Percentiles rank a stretch among this genome's conserved stretches.
Evolutionary conservation across 2,113 vertebrate species (phyloP).

Genomic region (Theristicus caerulescens): DNA sequence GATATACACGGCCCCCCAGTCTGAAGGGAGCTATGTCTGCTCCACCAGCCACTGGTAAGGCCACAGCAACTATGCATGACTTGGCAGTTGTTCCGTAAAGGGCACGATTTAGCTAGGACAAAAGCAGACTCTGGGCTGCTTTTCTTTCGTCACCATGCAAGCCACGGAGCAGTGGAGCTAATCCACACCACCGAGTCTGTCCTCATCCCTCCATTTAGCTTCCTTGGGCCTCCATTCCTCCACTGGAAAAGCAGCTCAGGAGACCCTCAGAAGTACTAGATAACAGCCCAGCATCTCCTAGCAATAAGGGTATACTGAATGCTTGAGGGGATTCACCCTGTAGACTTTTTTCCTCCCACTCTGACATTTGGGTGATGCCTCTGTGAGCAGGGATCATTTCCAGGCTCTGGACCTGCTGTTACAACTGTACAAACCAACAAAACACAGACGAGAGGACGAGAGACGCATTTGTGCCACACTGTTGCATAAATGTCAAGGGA

Average conservation of each 20-base stretch:
- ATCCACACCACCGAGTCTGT: not conserved
- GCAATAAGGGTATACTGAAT: not conserved
- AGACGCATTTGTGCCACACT: not conserved
- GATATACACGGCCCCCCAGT: not conserved
- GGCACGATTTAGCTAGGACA: not conserved
- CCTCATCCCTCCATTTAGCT: not conserved
- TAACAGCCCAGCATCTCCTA: not conserved
- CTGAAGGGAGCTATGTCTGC: not conserved
- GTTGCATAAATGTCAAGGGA: not conserved
- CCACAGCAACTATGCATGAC: not conserved
- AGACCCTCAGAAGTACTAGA: not conserved
- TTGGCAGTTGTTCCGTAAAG: not conserved
- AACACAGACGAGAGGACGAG: not conserved
- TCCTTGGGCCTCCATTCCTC: not conserved
- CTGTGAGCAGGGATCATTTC: not conserved
- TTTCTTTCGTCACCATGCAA: not conserved
- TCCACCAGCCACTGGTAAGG: not conserved
- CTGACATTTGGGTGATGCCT: not conserved
- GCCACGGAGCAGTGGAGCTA: not conserved
- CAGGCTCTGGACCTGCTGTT: not conserved
- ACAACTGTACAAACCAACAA: not conserved
- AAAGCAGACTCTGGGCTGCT: not conserved
- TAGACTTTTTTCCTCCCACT: not conserved
- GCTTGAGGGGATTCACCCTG: not conserved
- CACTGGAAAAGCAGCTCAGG: not conserved